Evolutionary conservation across 2,113 vertebrate species (phyloP), one percentile per base, ranked within the genome.

Genomic region (Neogale vison): DNA sequence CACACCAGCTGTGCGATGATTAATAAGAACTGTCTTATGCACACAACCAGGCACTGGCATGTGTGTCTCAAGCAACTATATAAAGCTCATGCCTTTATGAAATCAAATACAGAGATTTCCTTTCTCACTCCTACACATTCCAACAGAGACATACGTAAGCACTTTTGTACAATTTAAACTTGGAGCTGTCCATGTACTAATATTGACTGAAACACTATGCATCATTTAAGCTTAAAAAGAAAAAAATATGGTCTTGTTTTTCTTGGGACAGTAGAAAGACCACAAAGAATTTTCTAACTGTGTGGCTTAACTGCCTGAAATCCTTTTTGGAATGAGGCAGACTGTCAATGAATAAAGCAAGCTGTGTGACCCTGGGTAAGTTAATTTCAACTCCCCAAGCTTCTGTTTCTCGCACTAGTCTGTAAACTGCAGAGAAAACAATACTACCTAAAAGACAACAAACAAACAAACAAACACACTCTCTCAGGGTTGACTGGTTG

Each of bases 21-120:
- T 59, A 52, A 26, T 42, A 52, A 72, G 47, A 95, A 92, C 57
- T 13, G 71, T 92, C 96, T 47, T 7, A 31, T 72, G 63, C 63
- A 61, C 29, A 83, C 42, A 5, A 26, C 72, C 79, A 87, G 69
- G 90, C 74, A 6, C 80, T 34, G 47, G 79, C 59, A 34, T 65
- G 95, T 34, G 52, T 47, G 42, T 83, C 93, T 80, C n/a, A 3
- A 24, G 29, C 0, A 0, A 89, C 83, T 81, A 63, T 6, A 79
- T 39, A 96, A 96, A 94, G 83, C 90, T 82, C 90, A n/a, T 36
- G 94, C 94, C 92, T 96, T 95, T 59, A 95, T 55, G 82, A 95
- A 97, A 97, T 93, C 59, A 79, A 94, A 97, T 20, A 86, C n/a
- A 88, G 76, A 90, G 63, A 96, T 92, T 97, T 97, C 97, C 95